Conservation (phyloP, 2,113 vertebrate species). For the Ptychochromis oligacanthus region DNA sequence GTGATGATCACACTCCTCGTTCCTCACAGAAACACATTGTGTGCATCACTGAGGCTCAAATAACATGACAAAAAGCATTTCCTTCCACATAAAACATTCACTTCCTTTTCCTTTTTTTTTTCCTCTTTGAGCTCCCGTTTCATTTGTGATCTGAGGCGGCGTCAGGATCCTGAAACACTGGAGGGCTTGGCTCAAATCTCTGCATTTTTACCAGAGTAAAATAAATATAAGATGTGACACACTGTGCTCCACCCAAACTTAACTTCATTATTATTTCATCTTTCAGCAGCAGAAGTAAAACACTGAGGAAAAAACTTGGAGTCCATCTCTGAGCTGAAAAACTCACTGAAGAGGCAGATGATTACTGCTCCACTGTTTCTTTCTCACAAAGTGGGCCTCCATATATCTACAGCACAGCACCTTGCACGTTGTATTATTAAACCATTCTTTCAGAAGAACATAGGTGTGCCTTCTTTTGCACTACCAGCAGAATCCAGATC, state of each 20-base stretch:
- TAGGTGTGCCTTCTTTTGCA: not conserved
- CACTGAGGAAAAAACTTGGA: not conserved
- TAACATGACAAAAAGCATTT: not conserved
- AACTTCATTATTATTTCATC: not conserved
- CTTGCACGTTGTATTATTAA: not conserved
- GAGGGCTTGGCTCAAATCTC: not conserved
- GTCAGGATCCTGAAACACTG: not conserved
- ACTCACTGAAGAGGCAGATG: not conserved
- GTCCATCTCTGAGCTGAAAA: not conserved
- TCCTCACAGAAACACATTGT: not conserved
- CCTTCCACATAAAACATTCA: not conserved
- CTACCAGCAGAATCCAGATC: not conserved
- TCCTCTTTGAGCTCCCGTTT: not conserved
- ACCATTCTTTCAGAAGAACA: not conserved
- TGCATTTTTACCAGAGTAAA: not conserved
- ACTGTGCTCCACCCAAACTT: not conserved
- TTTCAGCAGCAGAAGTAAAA: not conserved
- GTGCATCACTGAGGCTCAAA: not conserved
- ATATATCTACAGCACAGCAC: not conserved
- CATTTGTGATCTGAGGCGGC: not conserved
- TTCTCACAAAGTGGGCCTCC: too few species aligned
- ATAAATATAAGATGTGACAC: not conserved
- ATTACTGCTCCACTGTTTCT: not conserved
- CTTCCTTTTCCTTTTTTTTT: not conserved
- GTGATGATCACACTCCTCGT: not conserved